Percentiles rank a stretch among this genome's conserved stretches.
Conservation (phyloP, 2,113 vertebrate genomes). For the Apteryx owenii region DNA sequence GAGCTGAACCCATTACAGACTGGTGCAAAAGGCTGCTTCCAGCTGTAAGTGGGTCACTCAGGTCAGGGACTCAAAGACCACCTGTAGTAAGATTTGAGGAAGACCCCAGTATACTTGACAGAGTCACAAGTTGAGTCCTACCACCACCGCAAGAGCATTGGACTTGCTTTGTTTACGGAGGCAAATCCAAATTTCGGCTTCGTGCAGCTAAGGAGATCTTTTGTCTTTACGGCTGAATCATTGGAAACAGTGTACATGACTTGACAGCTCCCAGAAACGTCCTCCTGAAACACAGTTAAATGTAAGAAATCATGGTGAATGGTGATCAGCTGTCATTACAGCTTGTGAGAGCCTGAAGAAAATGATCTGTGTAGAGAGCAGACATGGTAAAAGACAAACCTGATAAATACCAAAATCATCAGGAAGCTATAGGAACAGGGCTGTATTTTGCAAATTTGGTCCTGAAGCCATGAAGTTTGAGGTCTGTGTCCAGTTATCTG, state of each 20-base stretch:
- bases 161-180: slow-evolving; percentile 65
- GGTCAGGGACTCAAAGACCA: background rate
- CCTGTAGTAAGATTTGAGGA: background rate
- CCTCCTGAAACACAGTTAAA: slow-evolving; percentile 57
- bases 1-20: background rate
- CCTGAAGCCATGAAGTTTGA: background rate
- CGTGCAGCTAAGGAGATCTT: slow-evolving; percentile 67
- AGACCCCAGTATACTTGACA: background rate
- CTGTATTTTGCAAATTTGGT: rapidly evolving
- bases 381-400: background rate
- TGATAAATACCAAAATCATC: background rate
- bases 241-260: slow-evolving; percentile 27
- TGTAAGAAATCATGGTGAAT: rapidly evolving
- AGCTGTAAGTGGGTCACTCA: background rate
- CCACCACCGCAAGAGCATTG: background rate
- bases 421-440: background rate
- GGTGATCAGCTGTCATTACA: background rate
- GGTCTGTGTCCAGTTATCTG: background rate
- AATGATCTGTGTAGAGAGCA: background rate
- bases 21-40: background rate
- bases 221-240: slow-evolving; percentile 59
- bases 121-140: background rate
- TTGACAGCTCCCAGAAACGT: slow-evolving; percentile 61
- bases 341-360: background rate
- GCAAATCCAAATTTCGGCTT: slow-evolving; percentile 3